A percentile compares a stretch with the other conserved stretches of the same genome.
Conservation (phyloP, 1,140 invertebrate species). For the Bombus superbus region DNA sequence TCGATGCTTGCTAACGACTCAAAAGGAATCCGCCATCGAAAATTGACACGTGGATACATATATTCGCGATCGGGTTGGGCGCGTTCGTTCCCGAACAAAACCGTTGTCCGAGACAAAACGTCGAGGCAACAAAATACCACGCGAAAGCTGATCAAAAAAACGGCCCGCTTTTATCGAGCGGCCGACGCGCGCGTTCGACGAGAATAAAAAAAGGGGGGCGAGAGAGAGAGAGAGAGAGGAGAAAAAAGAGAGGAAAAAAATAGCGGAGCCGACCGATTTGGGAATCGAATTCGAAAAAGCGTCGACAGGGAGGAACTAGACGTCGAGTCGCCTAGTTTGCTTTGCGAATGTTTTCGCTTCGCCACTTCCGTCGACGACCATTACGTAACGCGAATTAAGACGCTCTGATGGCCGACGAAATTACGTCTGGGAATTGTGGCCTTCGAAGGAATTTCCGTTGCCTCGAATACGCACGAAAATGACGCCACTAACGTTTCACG, state of each 20-base stretch:
- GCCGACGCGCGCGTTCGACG: conserved; percentile 6
- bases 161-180: conserved; percentile 20
- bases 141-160: conserved; percentile 46
- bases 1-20: background rate
- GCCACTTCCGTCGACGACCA: conserved; percentile 15
- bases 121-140: conserved; percentile 43
- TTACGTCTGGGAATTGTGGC: conserved; percentile 51
- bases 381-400: conserved; percentile 59
- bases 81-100: conserved; percentile 24
- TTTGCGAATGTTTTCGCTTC: conserved; percentile 13
- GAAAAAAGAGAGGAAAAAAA: background rate
- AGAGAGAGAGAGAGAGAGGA: background rate
- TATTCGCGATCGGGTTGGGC: background rate
- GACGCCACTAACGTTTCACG: background rate
- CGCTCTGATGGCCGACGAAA: conserved; percentile 46
- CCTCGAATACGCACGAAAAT: background rate
- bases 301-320: conserved; percentile 5
- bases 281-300: conserved; percentile 12
- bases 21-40: conserved; percentile 18
- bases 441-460: conserved; percentile 47
- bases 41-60: conserved; percentile 24
- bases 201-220: background rate
- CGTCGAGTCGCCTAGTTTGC: conserved; percentile 1
- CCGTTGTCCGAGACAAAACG: conserved; percentile 19
- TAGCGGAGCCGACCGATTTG: background rate